Percentiles rank a stretch among this genome's conserved stretches.
Conservation (phyloP, 1,140 invertebrate species). For the Diabrotica undecimpunctata region DNA sequence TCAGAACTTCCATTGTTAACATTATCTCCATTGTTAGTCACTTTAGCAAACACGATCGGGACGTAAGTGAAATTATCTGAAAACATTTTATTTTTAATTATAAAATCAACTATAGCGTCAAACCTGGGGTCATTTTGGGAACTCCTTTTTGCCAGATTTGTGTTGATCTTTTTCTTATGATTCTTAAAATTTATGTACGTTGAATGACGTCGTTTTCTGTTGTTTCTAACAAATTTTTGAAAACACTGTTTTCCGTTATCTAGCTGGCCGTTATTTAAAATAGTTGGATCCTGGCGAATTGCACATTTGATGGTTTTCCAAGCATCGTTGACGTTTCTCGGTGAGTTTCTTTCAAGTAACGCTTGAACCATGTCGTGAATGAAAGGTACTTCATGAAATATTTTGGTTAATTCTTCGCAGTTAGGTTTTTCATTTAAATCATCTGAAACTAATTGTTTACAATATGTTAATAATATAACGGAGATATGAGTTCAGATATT, state of each 20-base stretch:
- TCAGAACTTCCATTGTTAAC: no score
- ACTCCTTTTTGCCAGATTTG: slow-evolving; percentile 7
- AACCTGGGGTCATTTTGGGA: slow-evolving; percentile 5
- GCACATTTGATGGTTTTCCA: slow-evolving; percentile 14
- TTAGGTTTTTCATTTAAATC: not conserved
- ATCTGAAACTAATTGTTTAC: no score
- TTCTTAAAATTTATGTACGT: slow-evolving; percentile 12
- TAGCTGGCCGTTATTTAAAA: not conserved
- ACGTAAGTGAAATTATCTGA: slow-evolving; percentile 13
- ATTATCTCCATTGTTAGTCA: not conserved
- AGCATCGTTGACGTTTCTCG: not conserved
- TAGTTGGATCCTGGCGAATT: slow-evolving; percentile 5
- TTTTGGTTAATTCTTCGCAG: not conserved
- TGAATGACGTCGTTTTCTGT: slow-evolving; percentile 8
- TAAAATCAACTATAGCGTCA: slow-evolving; percentile 16
- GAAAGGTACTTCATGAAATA: slow-evolving; percentile 6
- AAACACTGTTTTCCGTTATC: slow-evolving; percentile 9
- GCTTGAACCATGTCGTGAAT: not conserved
- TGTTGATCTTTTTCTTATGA: slow-evolving; percentile 7
- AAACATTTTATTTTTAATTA: slow-evolving; percentile 14
- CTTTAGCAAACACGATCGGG: slow-evolving; percentile 14
- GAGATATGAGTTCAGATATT: no score
- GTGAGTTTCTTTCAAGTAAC: not conserved
- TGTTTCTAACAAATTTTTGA: slow-evolving; percentile 5
- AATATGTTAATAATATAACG: no score